Conservation (phyloP, 1,140 invertebrate genomes). For the Drosophila obscura region DNA sequence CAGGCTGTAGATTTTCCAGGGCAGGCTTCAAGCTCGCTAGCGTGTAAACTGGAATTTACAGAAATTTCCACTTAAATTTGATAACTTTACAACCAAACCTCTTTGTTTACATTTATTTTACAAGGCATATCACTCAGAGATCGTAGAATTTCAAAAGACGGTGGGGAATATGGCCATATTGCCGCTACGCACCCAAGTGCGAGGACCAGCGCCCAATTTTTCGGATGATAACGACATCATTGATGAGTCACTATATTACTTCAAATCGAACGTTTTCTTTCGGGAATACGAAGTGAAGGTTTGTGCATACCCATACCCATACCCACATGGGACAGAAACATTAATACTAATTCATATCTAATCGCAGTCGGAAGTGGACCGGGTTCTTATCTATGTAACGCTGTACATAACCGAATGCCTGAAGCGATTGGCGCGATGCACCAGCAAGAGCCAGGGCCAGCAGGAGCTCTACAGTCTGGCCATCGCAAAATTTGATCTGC, state of each 20-base stretch:
- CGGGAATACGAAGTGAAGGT: conserved; percentile 98
- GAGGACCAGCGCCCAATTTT: conserved; percentile 94
- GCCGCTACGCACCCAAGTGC: conserved; percentile 92
- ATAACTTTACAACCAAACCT: neutral
- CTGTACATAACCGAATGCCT: conserved; percentile 99
- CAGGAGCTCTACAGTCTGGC: conserved; percentile 98
- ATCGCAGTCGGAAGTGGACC: conserved; percentile 95
- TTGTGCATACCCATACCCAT: conserved; percentile 75
- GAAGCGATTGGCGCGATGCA: conserved; percentile 96
- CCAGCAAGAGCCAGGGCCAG: conserved; percentile 93
- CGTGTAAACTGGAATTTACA: no score
- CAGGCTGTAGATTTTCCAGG: no score
- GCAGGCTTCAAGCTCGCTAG: no score
- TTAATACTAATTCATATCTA: conserved; percentile 17
- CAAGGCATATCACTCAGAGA: conserved; percentile 97
- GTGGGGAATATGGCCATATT: conserved; percentile 97
- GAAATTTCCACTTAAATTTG: no score
- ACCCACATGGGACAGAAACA: neutral
- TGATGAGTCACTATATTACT: conserved; percentile 98
- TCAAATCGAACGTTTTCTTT: conserved; percentile 99
- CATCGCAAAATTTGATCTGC: conserved; percentile 97
- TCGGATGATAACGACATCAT: conserved; percentile 94
- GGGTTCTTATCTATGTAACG: conserved; percentile 98
- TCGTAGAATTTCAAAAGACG: conserved; percentile 88
- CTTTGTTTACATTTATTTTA: conserved; percentile 31